Percentiles rank a stretch among this genome's conserved stretches.
Evolutionary conservation across 2,113 vertebrate genomes (phyloP).

Genomic region (Sinocyclocheilus maitianheensis): DNA sequence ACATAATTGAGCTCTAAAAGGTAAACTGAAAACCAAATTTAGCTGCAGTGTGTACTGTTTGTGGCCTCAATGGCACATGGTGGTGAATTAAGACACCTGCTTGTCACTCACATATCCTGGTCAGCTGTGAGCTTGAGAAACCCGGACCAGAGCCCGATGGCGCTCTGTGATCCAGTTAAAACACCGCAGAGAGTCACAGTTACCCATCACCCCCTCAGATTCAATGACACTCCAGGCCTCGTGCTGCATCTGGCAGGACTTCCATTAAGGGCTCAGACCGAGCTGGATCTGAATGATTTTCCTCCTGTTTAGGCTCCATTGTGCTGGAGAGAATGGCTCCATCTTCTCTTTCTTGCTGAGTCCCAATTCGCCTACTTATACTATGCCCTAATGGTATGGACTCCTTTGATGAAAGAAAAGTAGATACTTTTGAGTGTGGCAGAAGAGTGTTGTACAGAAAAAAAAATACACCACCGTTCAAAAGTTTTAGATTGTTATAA

Average conservation of each 20-base stretch:
- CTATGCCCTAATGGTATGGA: conserved; percentile 2
- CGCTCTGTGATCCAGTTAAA: conserved; percentile 40
- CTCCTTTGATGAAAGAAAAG: background rate
- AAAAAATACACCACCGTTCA: background rate
- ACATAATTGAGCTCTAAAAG: background rate
- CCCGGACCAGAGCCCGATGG: conserved; percentile 27
- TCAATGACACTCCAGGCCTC: background rate
- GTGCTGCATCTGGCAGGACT: conserved; percentile 34
- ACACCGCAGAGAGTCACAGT: background rate
- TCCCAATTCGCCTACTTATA: background rate
- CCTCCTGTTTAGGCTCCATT: background rate
- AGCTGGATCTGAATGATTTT: conserved; percentile 35
- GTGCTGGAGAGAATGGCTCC: background rate
- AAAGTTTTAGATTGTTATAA: background rate
- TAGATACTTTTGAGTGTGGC: background rate
- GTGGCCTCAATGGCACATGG: background rate
- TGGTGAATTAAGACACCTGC: conserved; percentile 4
- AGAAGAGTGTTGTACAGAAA: background rate
- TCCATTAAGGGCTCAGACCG: conserved; percentile 16
- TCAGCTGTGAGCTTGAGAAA: background rate
- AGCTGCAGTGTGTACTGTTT: background rate
- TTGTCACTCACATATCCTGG: background rate
- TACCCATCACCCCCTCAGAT: conserved; percentile 10
- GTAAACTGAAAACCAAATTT: too few relatives aligned
- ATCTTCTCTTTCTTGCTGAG: background rate